phyloP scores from a whole-genome alignment of 92 coral and sea anemone genomes.

The Epizoanthus illoricatus region DNA sequence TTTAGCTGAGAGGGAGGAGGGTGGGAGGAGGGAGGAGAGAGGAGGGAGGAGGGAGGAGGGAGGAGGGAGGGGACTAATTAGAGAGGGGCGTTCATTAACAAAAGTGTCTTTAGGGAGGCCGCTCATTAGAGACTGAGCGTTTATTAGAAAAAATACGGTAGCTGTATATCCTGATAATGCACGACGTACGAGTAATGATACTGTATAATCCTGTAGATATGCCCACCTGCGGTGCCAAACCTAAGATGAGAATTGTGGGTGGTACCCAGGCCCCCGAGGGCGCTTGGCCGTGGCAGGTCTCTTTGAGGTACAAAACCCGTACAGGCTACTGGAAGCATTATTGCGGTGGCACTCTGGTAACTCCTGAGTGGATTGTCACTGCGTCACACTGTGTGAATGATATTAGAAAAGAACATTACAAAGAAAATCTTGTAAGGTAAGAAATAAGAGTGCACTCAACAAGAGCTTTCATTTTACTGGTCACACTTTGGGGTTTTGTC shows the following conservation, averaged over 20 bases:
- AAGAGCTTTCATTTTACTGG: background rate
- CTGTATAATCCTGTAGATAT: slow-evolving; percentile 31
- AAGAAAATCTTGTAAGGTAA: slow-evolving; percentile 54
- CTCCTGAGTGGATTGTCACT: slow-evolving; percentile 72
- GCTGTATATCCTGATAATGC: too few species aligned
- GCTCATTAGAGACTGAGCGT: too few species aligned
- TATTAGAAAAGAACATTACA: slow-evolving; percentile 51
- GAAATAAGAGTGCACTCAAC: background rate
- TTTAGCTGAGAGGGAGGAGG: too few species aligned
- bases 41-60: too few species aligned
- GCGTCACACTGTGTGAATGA: slow-evolving; percentile 82
- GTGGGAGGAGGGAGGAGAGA: too few species aligned
- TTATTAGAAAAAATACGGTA: too few species aligned
- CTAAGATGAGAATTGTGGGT: slow-evolving; percentile 79
- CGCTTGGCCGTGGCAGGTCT: slow-evolving; percentile 97
- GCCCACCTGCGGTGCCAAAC: slow-evolving; percentile 63
- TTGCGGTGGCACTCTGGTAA: slow-evolving; percentile 89
- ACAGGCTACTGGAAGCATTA: slow-evolving; percentile 68
- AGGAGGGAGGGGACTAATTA: too few species aligned
- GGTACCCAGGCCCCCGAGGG: slow-evolving; percentile 65
- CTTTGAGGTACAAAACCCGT: slow-evolving; percentile 48
- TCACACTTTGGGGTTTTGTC: too few species aligned
- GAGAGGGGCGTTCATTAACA: too few species aligned
- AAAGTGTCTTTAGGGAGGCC: too few species aligned
- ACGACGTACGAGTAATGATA: too few species aligned